These are phyloP conservation scores for Enteromius unitaeniatus DNA, from an alignment of 2,797 vertebrate species.

Conservation along the genomic window DNA sequence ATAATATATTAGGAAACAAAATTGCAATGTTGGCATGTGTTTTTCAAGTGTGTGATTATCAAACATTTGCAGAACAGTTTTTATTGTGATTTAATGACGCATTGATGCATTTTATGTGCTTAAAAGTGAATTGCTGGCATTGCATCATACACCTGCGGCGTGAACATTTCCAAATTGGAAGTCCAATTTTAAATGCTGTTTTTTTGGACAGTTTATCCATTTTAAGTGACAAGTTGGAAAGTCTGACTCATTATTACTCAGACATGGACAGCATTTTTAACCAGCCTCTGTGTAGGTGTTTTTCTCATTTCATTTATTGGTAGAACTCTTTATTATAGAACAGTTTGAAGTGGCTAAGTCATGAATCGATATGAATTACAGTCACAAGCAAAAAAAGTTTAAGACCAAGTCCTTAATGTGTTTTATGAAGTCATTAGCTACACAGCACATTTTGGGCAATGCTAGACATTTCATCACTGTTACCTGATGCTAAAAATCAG, in stretches of 20 bases:
- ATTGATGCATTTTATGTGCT: not conserved
- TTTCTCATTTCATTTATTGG: not conserved
- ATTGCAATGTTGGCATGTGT: not conserved
- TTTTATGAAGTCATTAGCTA: not conserved
- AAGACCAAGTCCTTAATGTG: not conserved
- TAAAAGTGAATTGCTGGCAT: not conserved
- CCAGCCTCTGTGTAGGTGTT: not conserved
- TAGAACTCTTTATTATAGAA: not conserved
- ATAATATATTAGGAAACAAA: not conserved
- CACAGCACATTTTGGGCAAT: not conserved
- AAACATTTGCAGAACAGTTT: not conserved
- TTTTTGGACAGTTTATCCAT: not conserved
- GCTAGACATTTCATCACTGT: not conserved
- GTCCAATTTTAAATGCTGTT: too few species aligned
- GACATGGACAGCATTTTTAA: not conserved
- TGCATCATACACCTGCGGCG: not conserved
- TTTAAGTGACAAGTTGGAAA: not conserved
- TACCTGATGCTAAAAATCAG: not conserved
- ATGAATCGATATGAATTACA: not conserved
- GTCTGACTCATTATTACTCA: not conserved
- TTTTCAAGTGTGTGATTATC: slow-evolving; percentile 1
- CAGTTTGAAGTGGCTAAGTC: not conserved
- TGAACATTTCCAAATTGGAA: not conserved
- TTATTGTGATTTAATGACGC: slow-evolving; percentile 19
- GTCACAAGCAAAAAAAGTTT: not conserved